Base-by-base conservation (phyloP, 1,140 invertebrate genomes). In the Spodoptera litura region DNA sequence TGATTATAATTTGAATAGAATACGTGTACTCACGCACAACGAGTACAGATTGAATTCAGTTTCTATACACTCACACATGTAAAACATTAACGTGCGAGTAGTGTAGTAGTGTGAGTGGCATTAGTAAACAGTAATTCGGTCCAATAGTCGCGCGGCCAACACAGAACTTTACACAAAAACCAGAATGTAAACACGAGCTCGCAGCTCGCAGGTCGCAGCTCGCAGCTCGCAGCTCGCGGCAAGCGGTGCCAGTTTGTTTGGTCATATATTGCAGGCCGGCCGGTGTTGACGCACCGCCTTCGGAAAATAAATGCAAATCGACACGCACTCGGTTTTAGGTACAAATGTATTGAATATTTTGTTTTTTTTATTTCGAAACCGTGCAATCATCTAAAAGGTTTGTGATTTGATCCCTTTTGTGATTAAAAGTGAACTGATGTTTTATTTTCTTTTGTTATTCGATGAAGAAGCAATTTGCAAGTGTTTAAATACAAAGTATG, bases 381-480 rank as follows among this genome's bases (percentile, higher is more conserved):
- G 13, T 35, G 27, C 58, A 35, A 61, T 61, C 58, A 35, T 61
- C 11, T 61, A 35, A 61, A 31, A 61, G 27, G 9, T 31, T 58
- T 27, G 4, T 61, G 27, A 61, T 61, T 31, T 25, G 12, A 61
- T 59, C 2, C 11, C 27, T 4, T 13, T 4, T 10, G 27, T 35
- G 35, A 35, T 61, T 61, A 13, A 49, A 66, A 66, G 44, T 15
- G 62, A 64, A 49, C 13, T 8, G 9, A 49, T 66, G 62, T 66
- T 66, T 66, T 49, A n/a, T 25, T 53, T 11, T n/a, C 4, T 49
- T 8, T 4, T 64, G 20, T 52, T 49, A 27, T 70, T 70, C 31
- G 52, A 70, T 53, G 44, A 68, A 70, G 27, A 70, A 70, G 66
- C 66, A 70, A 70, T 70, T 51, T 53, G 44, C 49, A 25, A 53